Base-by-base conservation (phyloP, 1,140 invertebrate species). In the Trachymyrmex cornetzi region DNA sequence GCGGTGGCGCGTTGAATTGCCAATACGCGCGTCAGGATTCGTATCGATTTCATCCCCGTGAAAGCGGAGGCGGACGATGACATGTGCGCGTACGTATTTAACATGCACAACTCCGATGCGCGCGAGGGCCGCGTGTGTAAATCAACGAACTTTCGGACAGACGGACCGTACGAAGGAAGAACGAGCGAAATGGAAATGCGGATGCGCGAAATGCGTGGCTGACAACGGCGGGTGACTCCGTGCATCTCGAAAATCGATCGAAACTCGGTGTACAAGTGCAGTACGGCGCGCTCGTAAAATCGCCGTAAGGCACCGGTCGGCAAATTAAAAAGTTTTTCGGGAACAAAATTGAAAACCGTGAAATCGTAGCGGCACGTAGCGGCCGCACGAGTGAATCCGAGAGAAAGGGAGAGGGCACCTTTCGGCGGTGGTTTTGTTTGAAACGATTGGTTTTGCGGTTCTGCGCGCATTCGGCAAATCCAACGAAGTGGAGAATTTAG, bases 41-140 rank as follows among this genome's bases (percentile, higher is more conserved):
- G 71, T 88, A 85, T 88, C 87, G 88, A 85, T 84, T 84, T 84
- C 80, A 84, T 75, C 80, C 55, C 55, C 69, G 55, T 34, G 55
- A 38, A 55, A 84, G 64, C 63, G 59, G 79, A n/a, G 48, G 44
- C n/a, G 38, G 67, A 14, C 53, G 67, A 59, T n/a, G 24, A 30
- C 53, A n/a, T 57, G 55, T 22, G 30, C 86, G 34, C 44, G 64
- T 67, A 57, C 75, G 53, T 63, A 79, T 50, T 53, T 88, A 72
- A 27, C 87, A 79, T 85, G 63, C 88, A 77, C 57, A 38, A 55
- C 44, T 11, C 44, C 14, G 24, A 12, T 14, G 53, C 50, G 72
- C 19, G 82, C 38, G 48, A 1, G 86, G 66, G 22, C 6, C 27
- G 61, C 24, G 50, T 24, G 48, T 67, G 16, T 69, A 38, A 67